Evolutionary conservation across 2,113 vertebrate genomes (phyloP), one percentile per base, ranked within the genome.

Genomic region (Platichthys flesus): DNA sequence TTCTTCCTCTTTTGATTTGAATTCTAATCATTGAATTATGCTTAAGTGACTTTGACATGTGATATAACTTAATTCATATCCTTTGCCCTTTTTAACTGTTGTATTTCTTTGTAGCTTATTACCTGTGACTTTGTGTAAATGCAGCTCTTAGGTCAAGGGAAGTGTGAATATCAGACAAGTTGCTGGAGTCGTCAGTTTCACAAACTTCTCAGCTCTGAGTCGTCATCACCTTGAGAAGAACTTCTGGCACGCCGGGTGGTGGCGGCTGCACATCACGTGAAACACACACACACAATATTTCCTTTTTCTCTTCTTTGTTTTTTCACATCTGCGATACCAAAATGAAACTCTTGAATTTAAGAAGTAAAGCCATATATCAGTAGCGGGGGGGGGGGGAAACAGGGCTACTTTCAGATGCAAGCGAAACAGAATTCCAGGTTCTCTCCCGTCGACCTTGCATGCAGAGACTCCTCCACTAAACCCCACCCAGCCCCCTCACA

Each of bases 311-410:
- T 51, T 51, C 16, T 51, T 51, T 62, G 8, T 62, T 12, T 64
- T 80, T 88, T 63, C 82, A 83, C 88, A 85, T 86, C 85, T 91
- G 71, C 65, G 78, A 93, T 81, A 94, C 94, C 93, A 94, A 94
- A 94, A 91, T 9, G 26, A 86, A 84, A 79, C 89, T 89, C 90
- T 94, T 85, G 83, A 92, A 91, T 88, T 78, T 55, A 85, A 83
- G 82, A 90, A 74, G 67, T 74, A 83, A 92, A 95, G 95, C 96
- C 94, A 91, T 93, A 94, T 90, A 42, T 35, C 7, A 21, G 37
- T 21, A 62, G 31, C 20, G 28, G 31, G 15, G 60, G 28, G 31
- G 15, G 60, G 23, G 12, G 5, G 23, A 7, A 21, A 24, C 83
- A 93, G 79, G 89, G 88, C 90, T 91, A 84, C 70, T 69, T 76